phyloP scores from a whole-genome alignment of 2,797 vertebrate species.

The Prunella strophiata region DNA sequence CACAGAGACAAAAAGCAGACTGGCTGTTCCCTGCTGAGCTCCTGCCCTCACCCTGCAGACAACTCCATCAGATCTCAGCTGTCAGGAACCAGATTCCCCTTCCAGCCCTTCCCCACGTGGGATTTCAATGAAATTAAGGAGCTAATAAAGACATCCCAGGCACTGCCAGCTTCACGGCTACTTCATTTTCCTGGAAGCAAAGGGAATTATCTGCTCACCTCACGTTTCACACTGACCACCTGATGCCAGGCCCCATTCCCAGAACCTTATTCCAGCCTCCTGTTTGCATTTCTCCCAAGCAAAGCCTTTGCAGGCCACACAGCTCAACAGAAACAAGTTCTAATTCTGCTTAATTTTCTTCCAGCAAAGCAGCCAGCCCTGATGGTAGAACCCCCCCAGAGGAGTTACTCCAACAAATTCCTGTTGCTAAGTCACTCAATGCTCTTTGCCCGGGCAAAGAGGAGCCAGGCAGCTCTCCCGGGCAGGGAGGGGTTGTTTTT shows the following conservation, averaged over 20 bases:
- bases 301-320: not conserved
- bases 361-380: not conserved
- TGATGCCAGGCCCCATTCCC: not conserved
- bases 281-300: not conserved
- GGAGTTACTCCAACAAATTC: not conserved
- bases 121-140: conserved; percentile 45
- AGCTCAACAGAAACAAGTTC: not conserved
- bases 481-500: not conserved
- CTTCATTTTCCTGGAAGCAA: not conserved
- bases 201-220: not conserved
- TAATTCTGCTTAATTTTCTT: not conserved
- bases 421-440: not conserved
- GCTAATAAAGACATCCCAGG: conserved; percentile 36
- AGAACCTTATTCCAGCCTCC: not conserved
- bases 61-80: conserved; percentile 21
- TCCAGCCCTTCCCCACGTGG: conserved; percentile 1
- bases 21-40: not conserved
- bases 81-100: conserved; percentile 10
- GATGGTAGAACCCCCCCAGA: rapidly evolving
- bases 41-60: not conserved
- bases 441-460: not conserved
- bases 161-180: not conserved
- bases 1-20: not conserved
- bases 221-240: not conserved
- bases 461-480: not conserved